These are phyloP conservation scores for Ellobium chinense DNA, from an alignment of 2,888 invertebrate species.

Conservation along the genomic window DNA sequence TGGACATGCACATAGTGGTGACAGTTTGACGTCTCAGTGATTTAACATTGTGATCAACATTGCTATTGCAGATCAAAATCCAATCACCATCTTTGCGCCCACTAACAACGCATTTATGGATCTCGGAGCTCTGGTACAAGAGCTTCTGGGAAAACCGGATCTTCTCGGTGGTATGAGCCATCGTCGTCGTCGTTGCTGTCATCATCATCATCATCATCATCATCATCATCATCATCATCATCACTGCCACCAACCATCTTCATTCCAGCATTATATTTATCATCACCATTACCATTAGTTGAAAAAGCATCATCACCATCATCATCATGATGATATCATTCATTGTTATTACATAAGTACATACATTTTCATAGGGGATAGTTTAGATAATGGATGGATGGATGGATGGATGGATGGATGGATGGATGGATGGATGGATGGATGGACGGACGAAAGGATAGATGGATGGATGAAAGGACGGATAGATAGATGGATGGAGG, in stretches of 20 bases:
- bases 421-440: too few relatives aligned
- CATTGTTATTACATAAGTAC: background rate
- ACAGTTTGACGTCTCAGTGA: too few relatives aligned
- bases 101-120: slow-evolving; percentile 58
- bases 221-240: slow-evolving; percentile 26
- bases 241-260: slow-evolving; percentile 11
- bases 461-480: too few relatives aligned
- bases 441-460: too few relatives aligned
- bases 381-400: too few relatives aligned
- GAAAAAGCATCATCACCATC: slow-evolving; percentile 6
- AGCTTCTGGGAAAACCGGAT: slow-evolving; percentile 25
- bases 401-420: background rate
- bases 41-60: too few relatives aligned
- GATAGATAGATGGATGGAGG: too few relatives aligned
- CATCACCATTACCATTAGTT: slow-evolving; percentile 30
- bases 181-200: background rate
- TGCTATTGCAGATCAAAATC: slow-evolving; percentile 44
- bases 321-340: background rate
- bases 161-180: slow-evolving; percentile 26
- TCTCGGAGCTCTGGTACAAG: slow-evolving; percentile 42
- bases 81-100: slow-evolving; percentile 66
- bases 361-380: background rate
- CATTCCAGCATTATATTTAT: slow-evolving; percentile 19
- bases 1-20: too few relatives aligned
- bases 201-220: slow-evolving; percentile 12